Conservation (phyloP, 2,797 vertebrate species). For the Cetoscarus ocellatus region DNA sequence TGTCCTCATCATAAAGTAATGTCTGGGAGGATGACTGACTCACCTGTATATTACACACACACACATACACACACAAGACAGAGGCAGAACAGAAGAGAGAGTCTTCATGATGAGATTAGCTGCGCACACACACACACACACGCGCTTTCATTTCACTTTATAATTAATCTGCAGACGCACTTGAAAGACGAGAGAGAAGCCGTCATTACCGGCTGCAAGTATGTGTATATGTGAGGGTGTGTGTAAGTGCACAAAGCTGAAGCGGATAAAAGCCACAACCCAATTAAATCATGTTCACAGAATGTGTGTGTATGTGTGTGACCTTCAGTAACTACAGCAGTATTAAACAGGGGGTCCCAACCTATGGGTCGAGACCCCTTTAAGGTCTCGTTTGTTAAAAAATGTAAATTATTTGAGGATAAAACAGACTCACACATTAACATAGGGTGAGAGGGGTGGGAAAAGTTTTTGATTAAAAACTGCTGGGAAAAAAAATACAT, state of each 20-base stretch:
- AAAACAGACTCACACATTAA: too few species aligned
- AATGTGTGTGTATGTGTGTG: slow-evolving; percentile 28
- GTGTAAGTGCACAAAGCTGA: slow-evolving; percentile 37
- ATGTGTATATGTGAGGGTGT: slow-evolving; percentile 17
- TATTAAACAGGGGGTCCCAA: slow-evolving; percentile 7
- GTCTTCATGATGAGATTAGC: not conserved
- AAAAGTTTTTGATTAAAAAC: too few species aligned
- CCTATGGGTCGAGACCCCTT: slow-evolving; percentile 5
- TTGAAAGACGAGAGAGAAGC: not conserved
- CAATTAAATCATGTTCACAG: slow-evolving; percentile 49
- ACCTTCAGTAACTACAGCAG: slow-evolving; percentile 21
- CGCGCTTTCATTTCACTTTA: slow-evolving; percentile 4
- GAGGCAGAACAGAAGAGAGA: not conserved
- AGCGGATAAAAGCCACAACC: slow-evolving; percentile 59
- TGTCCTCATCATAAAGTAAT: too few species aligned
- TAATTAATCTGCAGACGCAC: not conserved
- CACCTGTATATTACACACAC: not conserved
- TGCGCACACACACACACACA: not conserved
- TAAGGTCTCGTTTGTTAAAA: too few species aligned
- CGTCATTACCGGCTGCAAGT: slow-evolving; percentile 2
- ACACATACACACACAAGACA: not conserved
- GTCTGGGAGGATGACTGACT: not conserved
- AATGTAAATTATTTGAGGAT: too few species aligned
- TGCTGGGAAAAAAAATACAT: too few species aligned
- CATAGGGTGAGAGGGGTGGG: too few species aligned